Evolutionary conservation across 2,113 vertebrate genomes (phyloP).

Genomic region (Heliornis fulica): DNA sequence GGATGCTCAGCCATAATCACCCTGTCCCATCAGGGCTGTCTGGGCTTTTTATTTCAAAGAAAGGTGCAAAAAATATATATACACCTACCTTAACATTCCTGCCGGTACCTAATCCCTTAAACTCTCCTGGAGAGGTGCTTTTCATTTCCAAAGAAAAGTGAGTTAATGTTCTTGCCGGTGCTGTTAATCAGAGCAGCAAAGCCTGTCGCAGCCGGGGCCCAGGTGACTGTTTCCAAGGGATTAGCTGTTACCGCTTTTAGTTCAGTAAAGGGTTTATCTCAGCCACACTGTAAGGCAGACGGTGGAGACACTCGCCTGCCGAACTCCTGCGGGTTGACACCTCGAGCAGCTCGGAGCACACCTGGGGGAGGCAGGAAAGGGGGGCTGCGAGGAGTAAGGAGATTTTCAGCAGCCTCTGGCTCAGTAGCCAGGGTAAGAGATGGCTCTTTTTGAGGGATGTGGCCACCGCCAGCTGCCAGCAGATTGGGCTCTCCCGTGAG

Average conservation of each 20-base stretch:
- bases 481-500: neutral
- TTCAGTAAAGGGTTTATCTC: conserved; percentile 69
- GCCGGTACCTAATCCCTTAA: neutral
- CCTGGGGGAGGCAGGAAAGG: neutral
- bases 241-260: conserved; percentile 72
- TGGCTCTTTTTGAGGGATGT: neutral
- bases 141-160: conserved; percentile 25
- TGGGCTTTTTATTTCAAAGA: neutral
- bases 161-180: conserved; percentile 8
- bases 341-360: neutral
- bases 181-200: conserved; percentile 54
- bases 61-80: neutral
- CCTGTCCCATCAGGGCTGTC: neutral
- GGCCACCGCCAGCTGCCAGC: neutral
- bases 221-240: conserved; percentile 65
- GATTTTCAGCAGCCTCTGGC: neutral
- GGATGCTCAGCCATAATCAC: neutral
- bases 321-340: neutral
- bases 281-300: neutral
- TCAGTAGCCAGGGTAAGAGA: neutral
- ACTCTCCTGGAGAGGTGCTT: neutral
- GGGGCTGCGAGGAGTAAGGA: neutral
- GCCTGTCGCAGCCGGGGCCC: conserved; percentile 56
- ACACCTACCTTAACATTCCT: conserved; percentile 16
- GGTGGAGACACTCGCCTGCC: neutral